phyloP scores from a whole-genome alignment of 1,140 invertebrate genomes.

The Neodiprion pinetum region DNA sequence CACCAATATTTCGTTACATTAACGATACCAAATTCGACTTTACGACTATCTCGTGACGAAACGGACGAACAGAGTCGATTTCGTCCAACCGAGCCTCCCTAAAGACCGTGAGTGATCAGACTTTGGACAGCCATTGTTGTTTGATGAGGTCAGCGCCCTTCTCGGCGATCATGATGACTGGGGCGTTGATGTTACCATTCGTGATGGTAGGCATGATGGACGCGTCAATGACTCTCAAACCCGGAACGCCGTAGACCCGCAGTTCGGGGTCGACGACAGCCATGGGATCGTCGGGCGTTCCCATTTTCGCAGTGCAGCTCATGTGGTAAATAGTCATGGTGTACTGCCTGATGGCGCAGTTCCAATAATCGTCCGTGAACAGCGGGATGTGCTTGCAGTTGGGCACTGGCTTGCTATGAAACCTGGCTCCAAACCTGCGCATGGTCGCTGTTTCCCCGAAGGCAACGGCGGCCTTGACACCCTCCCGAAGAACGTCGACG shows the following conservation, averaged over 20 bases:
- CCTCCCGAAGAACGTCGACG: conserved; percentile 79
- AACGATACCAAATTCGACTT: too few relatives aligned
- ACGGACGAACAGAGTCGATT: too few relatives aligned
- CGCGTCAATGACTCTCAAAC: conserved; percentile 80
- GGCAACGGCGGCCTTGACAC: conserved; percentile 83
- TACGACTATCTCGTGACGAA: too few relatives aligned
- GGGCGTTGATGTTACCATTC: conserved; percentile 86
- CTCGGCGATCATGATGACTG: conserved; percentile 92
- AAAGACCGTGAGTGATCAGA: too few relatives aligned
- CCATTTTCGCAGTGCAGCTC: conserved; percentile 87
- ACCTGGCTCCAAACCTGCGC: conserved; percentile 77
- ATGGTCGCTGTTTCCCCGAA: conserved; percentile 77
- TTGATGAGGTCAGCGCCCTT: conserved; percentile 90
- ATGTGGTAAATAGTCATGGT: conserved; percentile 89
- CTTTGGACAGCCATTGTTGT: conserved; percentile 66
- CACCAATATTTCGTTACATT: too few relatives aligned
- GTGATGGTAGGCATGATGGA: conserved; percentile 84
- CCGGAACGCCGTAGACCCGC: conserved; percentile 76
- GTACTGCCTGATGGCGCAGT: conserved; percentile 79
- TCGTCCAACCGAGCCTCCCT: too few relatives aligned
- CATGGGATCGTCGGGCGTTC: conserved; percentile 73
- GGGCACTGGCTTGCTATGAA: conserved; percentile 74
- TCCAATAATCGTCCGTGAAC: conserved; percentile 86
- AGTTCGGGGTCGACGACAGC: conserved; percentile 85
- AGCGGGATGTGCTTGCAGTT: conserved; percentile 79